Conservation (phyloP, 2,113 vertebrate species). For the Leptobrachium ailaonicum region DNA sequence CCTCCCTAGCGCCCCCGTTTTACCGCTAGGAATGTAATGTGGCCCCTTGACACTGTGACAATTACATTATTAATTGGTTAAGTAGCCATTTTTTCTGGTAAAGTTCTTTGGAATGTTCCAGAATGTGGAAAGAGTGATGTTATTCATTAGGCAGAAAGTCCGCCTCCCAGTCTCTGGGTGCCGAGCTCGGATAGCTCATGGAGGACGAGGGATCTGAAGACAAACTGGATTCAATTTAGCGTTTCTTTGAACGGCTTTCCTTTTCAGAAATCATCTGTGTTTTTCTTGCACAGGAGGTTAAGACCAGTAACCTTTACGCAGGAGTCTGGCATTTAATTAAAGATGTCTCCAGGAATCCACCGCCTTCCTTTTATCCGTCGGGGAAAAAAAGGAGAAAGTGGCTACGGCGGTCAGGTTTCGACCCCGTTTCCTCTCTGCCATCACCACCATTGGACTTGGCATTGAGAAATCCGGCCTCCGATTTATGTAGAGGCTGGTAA, state of each 20-base stretch:
- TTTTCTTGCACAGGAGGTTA: constrained; percentile 32
- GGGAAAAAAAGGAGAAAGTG: background rate
- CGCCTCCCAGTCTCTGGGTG: background rate
- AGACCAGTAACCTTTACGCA: constrained; percentile 20
- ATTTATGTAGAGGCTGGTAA: constrained; percentile 7
- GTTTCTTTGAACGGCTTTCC: background rate
- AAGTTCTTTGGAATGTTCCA: too few relatives aligned
- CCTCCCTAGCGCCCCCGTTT: too few relatives aligned
- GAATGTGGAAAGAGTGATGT: too few relatives aligned
- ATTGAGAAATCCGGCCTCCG: background rate
- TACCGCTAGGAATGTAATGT: too few relatives aligned
- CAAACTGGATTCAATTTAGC: constrained; percentile 14
- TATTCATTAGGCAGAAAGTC: too few relatives aligned
- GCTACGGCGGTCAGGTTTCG: background rate
- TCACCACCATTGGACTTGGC: background rate
- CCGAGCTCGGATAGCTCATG: background rate
- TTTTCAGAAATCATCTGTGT: constrained; percentile 27
- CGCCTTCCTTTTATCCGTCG: constrained; percentile 4
- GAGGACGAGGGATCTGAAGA: background rate
- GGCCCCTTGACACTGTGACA: too few relatives aligned
- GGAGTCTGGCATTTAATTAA: constrained; percentile 37
- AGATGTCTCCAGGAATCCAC: constrained; percentile 17
- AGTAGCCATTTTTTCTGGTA: too few relatives aligned
- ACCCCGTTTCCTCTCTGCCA: constrained; percentile 18
- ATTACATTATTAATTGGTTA: too few relatives aligned